Percentiles rank a stretch among this genome's conserved stretches.
Evolutionary conservation across 2,797 vertebrate genomes (phyloP).

Genomic region (Urosaurus nigricauda): DNA sequence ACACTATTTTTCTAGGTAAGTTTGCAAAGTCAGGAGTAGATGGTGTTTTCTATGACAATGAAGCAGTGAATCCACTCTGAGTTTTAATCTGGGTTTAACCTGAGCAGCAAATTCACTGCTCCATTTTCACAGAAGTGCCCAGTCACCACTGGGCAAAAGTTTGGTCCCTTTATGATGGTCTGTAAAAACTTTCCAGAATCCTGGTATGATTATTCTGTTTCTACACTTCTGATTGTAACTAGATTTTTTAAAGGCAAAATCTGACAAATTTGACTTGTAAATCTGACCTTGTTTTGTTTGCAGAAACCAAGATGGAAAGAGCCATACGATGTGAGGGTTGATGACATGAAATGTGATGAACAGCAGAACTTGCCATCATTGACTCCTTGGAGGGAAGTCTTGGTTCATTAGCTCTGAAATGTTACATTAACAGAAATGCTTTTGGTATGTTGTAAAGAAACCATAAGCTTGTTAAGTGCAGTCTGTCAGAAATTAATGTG

Average conservation of each 20-base stretch:
- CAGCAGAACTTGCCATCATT: constrained; percentile 51
- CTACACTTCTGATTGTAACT: background rate
- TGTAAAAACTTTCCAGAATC: background rate
- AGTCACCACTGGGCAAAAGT: background rate
- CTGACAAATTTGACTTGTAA: constrained; percentile 75
- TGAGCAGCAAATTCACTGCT: no score
- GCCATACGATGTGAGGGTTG: constrained; percentile 76
- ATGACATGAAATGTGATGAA: constrained; percentile 75
- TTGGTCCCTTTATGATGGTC: background rate
- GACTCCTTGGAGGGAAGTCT: constrained; percentile 65
- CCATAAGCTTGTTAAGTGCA: constrained; percentile 28
- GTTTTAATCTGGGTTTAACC: no score
- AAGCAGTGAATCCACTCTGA: no score
- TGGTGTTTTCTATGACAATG: no score
- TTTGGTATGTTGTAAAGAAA: constrained; percentile 56
- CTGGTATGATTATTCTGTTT: background rate
- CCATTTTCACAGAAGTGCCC: no score
- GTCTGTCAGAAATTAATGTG: constrained; percentile 26
- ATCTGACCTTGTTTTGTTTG: constrained; percentile 85
- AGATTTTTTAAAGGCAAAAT: constrained; percentile 28
- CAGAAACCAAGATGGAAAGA: constrained; percentile 72
- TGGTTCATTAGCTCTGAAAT: constrained; percentile 76
- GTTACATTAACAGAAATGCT: constrained; percentile 61
- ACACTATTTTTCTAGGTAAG: background rate
- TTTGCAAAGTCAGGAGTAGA: no score